Evolutionary conservation across 23 tunicate genomes (phyloP).

Genomic region (Corella eumyota): DNA sequence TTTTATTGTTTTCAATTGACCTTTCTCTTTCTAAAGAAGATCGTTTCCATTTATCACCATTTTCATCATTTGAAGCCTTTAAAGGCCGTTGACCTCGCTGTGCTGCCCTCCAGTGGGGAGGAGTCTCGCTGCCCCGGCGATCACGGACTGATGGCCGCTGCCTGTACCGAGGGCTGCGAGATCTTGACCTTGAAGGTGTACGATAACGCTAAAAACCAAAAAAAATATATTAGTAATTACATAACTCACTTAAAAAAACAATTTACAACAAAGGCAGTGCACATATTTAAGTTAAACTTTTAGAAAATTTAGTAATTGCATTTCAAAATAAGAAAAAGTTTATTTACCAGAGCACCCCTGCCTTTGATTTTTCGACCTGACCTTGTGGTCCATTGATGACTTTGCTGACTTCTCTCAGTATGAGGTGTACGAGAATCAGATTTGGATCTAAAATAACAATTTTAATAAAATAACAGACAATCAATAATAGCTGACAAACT

Average conservation of each 20-base stretch:
- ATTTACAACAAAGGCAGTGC: too few species aligned
- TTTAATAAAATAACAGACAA: too few species aligned
- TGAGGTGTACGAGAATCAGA: conserved; percentile 36
- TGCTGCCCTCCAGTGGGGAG: conserved; percentile 99
- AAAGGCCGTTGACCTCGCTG: conserved; percentile 63
- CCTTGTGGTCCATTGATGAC: conserved; percentile 62
- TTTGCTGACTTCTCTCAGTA: conserved; percentile 46
- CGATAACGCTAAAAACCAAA: conserved; percentile 58
- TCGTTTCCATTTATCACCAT: conserved; percentile 39
- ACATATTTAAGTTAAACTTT: too few species aligned
- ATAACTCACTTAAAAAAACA: too few species aligned
- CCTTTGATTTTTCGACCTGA: conserved; percentile 87
- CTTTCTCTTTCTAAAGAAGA: conserved; percentile 29
- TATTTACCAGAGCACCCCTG: conserved; percentile 68
- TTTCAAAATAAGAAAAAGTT: too few species aligned
- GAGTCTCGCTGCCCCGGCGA: conserved; percentile 82
- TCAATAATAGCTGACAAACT: too few species aligned
- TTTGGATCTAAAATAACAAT: conserved; percentile 3
- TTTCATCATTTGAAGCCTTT: conserved; percentile 8
- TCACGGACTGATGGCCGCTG: conserved; percentile 18
- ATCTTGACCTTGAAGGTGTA: conserved; percentile 82
- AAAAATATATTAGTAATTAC: neutral
- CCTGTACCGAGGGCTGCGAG: conserved; percentile 46
- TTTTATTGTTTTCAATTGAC: conserved; percentile 20
- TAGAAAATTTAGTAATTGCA: too few species aligned